Conservation (phyloP, 2,113 vertebrate species). For the Apteryx mantelli region DNA sequence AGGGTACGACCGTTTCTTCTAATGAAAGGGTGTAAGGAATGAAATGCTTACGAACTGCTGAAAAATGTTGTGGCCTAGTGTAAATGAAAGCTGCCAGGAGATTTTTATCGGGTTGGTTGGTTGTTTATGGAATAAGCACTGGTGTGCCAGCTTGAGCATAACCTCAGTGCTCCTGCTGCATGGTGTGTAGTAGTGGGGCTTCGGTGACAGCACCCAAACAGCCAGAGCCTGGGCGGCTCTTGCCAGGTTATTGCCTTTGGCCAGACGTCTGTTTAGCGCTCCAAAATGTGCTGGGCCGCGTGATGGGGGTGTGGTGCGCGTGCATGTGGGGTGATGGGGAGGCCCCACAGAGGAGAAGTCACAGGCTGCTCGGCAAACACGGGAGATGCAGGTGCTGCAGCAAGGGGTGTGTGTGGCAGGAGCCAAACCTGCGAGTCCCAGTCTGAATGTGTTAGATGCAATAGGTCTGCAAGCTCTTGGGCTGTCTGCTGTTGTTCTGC, state of each 20-base stretch:
- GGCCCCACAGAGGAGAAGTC: background rate
- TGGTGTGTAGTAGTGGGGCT: background rate
- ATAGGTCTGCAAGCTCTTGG: background rate
- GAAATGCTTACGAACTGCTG: background rate
- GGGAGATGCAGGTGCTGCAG: accelerated
- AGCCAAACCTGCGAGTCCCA: accelerated
- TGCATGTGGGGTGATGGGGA: background rate
- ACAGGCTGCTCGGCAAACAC: background rate
- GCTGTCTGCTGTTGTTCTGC: background rate
- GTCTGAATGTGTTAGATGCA: background rate
- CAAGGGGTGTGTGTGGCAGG: background rate
- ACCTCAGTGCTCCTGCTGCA: background rate
- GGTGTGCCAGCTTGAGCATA: background rate
- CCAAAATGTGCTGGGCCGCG: no score
- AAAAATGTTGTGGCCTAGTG: background rate
- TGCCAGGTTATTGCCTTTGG: background rate
- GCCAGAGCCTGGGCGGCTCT: accelerated
- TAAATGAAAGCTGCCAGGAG: background rate
- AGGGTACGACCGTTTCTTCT: background rate
- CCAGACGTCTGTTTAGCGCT: background rate
- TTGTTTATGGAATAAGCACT: background rate
- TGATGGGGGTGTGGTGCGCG: accelerated
- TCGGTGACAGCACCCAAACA: background rate
- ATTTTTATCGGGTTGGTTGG: background rate
- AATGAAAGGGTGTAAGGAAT: background rate